Percentiles rank a stretch among this genome's conserved stretches.
Conservation (phyloP, 2,113 vertebrate species). For the Nestor notabilis region DNA sequence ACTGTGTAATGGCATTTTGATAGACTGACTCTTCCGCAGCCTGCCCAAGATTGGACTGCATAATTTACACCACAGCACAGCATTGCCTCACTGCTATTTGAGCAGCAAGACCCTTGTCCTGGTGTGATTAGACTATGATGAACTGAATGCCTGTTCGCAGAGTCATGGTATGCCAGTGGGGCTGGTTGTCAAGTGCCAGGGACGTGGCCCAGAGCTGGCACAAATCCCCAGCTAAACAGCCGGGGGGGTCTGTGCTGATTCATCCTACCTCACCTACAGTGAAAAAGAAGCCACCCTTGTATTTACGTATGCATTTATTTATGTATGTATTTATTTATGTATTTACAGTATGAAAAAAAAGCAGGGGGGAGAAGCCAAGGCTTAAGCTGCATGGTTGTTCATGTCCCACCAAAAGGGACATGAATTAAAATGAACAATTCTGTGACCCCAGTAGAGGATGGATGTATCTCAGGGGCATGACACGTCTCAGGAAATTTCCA, state of each 20-base stretch:
- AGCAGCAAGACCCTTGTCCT: slow-evolving; percentile 28
- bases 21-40: slow-evolving; percentile 24
- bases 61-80: slow-evolving; percentile 34
- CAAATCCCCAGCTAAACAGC: neutral
- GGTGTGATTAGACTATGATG: slow-evolving; percentile 5
- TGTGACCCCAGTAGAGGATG: neutral
- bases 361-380: neutral
- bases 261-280: neutral
- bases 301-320: neutral
- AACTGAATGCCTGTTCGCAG: neutral
- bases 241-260: neutral
- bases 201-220: neutral
- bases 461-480: accelerated
- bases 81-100: slow-evolving; percentile 25
- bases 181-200: neutral
- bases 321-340: neutral
- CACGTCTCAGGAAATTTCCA: neutral
- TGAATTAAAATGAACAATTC: neutral
- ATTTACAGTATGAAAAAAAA: neutral
- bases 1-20: slow-evolving; percentile 41
- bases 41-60: neutral
- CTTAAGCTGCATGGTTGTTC: neutral
- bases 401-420: neutral
- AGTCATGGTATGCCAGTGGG: neutral
- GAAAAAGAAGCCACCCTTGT: neutral